Evolutionary conservation across 2,797 vertebrate species (phyloP).

Genomic region (Mareca penelope): DNA sequence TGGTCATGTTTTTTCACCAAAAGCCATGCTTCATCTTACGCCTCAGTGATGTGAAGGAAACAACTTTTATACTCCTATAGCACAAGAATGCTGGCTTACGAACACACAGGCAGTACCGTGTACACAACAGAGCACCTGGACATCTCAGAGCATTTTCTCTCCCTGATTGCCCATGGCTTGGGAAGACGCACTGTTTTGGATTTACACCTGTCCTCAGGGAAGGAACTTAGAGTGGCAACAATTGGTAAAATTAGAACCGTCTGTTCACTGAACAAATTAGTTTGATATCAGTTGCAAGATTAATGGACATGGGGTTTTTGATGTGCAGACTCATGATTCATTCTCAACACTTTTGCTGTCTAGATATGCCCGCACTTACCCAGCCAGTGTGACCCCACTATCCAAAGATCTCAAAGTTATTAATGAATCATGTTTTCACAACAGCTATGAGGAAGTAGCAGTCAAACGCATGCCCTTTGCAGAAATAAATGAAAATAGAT

Average conservation of each 20-base stretch:
- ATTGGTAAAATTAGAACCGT: not conserved
- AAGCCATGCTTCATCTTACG: not conserved
- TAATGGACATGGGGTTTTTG: slow-evolving; percentile 15
- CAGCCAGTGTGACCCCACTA: not conserved
- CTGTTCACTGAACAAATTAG: not conserved
- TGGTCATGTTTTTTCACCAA: not conserved
- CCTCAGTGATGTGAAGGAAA: not conserved
- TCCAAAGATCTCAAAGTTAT: not conserved
- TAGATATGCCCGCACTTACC: not conserved
- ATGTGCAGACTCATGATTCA: not conserved
- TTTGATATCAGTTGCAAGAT: slow-evolving; percentile 11
- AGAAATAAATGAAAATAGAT: not conserved
- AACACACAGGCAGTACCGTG: not conserved
- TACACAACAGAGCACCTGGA: rapidly evolving
- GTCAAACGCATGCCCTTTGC: not conserved
- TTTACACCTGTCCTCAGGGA: not conserved
- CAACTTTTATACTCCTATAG: not conserved
- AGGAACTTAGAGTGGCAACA: not conserved
- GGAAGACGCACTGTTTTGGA: not conserved
- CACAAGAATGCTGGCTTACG: not conserved
- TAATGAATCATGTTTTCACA: not conserved
- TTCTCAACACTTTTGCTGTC: not conserved
- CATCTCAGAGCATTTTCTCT: not conserved
- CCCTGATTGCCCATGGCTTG: not conserved
- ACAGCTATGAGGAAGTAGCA: not conserved